These are phyloP conservation scores for Spinus pinus DNA, from an alignment of 2,797 vertebrate species.

Conservation along the genomic window DNA sequence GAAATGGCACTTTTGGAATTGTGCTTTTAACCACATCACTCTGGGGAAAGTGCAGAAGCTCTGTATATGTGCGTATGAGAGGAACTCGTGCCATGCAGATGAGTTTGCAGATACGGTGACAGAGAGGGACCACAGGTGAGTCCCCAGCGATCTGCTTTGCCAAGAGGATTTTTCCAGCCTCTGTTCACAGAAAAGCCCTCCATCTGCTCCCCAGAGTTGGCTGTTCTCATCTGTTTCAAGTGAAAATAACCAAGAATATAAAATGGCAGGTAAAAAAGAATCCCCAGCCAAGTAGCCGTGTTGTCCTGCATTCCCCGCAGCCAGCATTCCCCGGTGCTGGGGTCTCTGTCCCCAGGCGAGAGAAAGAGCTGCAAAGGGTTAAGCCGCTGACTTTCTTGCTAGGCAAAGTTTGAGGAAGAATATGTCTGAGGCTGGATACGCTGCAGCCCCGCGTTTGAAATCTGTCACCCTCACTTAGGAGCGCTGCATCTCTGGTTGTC, in stretches of 20 bases:
- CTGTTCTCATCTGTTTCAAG: neutral
- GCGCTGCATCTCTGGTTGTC: conserved; percentile 53
- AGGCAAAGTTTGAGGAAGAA: conserved; percentile 52
- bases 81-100: neutral
- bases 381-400: conserved; percentile 60
- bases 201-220: neutral
- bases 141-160: neutral
- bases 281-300: neutral
- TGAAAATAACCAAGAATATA: neutral
- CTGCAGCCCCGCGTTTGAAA: conserved; percentile 48
- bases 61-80: neutral
- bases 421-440: conserved; percentile 15
- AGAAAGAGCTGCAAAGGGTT: conserved; percentile 65
- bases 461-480: conserved; percentile 64
- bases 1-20: neutral
- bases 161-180: neutral
- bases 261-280: neutral
- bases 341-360: neutral
- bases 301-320: neutral
- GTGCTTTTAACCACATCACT: neutral
- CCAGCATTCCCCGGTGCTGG: neutral
- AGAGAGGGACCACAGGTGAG: conserved; percentile 14
- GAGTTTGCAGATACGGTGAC: neutral
- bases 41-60: neutral
- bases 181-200: neutral